Conservation (phyloP, 2,797 vertebrate genomes). For the Calcarius lapponicus region DNA sequence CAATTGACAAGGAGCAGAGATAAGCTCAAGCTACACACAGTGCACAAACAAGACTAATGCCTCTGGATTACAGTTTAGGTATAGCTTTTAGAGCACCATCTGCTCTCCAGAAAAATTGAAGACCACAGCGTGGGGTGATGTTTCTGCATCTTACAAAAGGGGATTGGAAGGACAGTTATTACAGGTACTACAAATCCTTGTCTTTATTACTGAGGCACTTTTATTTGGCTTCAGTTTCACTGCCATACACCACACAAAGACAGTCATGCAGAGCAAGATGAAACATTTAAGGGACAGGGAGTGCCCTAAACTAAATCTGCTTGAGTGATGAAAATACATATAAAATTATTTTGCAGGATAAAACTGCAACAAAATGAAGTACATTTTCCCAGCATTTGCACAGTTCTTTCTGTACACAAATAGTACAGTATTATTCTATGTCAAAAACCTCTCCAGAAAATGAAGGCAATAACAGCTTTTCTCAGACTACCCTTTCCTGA, state of each 20-base stretch:
- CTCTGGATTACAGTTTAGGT: neutral
- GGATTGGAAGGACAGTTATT: neutral
- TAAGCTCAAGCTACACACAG: neutral
- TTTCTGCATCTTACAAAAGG: neutral
- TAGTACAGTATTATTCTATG: neutral
- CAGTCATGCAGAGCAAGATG: neutral
- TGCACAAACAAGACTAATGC: neutral
- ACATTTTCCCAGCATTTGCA: neutral
- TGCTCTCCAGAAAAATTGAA: neutral
- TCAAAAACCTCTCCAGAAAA: neutral
- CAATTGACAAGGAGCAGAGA: neutral
- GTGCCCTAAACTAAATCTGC: neutral
- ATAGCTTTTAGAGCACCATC: neutral
- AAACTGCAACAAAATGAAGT: neutral
- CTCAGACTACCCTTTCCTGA: neutral
- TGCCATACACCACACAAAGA: neutral
- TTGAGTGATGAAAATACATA: neutral
- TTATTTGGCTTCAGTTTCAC: neutral
- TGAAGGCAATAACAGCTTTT: neutral
- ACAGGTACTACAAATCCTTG: neutral
- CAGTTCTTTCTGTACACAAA: neutral
- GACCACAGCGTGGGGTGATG: too few relatives aligned
- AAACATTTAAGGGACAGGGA: neutral
- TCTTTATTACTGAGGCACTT: neutral
- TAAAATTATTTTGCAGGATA: neutral